These are phyloP conservation scores for Ecdyonurus torrentis DNA, from an alignment of 2,888 invertebrate genomes.

Conservation along the genomic window DNA sequence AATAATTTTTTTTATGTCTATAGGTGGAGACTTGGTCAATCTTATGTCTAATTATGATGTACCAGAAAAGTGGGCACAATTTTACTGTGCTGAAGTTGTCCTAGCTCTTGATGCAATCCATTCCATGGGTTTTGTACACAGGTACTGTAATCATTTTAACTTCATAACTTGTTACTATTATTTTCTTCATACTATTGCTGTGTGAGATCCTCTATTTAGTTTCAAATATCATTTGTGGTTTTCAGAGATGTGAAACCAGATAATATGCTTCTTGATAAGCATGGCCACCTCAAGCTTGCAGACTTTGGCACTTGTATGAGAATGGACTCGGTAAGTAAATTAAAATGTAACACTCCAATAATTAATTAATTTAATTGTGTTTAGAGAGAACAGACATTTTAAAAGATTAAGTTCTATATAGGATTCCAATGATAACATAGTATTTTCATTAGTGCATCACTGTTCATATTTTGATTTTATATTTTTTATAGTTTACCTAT, in stretches of 20 bases:
- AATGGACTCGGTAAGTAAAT: slow-evolving; percentile 73
- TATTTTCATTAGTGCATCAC: no score
- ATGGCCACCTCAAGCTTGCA: slow-evolving; percentile 94
- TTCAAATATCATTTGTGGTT: slow-evolving; percentile 5
- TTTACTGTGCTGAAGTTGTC: slow-evolving; percentile 96
- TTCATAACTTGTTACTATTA: no score
- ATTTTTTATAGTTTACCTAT: no score
- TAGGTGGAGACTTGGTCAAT: slow-evolving; percentile 94
- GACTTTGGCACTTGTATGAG: slow-evolving; percentile 99
- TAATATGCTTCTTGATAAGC: slow-evolving; percentile 89
- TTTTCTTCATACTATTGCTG: background rate
- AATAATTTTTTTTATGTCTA: no score
- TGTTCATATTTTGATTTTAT: no score
- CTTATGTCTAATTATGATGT: slow-evolving; percentile 98
- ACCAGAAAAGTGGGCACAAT: slow-evolving; percentile 96
- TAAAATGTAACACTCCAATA: no score
- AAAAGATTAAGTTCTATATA: no score
- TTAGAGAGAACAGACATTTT: no score
- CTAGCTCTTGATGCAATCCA: slow-evolving; percentile 96
- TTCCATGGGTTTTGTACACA: slow-evolving; percentile 81
- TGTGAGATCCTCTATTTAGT: background rate
- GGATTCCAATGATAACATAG: no score
- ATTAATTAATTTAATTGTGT: no score
- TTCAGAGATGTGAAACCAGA: slow-evolving; percentile 97
- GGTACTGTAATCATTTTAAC: no score